Conservation (phyloP, 2,113 vertebrate species). For the Saguinus midas region DNA sequence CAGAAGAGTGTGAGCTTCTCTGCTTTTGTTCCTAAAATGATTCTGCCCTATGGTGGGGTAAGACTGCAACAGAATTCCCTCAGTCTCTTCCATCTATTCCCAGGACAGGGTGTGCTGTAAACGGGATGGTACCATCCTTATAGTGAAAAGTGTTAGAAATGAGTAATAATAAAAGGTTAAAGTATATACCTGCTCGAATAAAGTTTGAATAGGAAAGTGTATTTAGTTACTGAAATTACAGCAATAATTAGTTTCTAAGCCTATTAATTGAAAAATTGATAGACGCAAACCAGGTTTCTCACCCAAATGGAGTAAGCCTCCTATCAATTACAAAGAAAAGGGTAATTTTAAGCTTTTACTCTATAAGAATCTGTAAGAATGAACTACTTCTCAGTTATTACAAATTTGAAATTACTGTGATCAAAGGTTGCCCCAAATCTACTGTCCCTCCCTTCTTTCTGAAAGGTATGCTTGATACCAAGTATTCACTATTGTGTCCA, state of each 20-base stretch:
- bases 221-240: neutral
- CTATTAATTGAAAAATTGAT: neutral
- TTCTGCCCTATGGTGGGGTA: neutral
- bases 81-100: neutral
- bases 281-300: neutral
- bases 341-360: neutral
- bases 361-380: neutral
- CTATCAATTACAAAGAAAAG: neutral
- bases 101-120: neutral
- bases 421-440: neutral
- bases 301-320: neutral
- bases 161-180: neutral
- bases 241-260: conserved; percentile 11
- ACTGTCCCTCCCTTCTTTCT: neutral
- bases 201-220: neutral
- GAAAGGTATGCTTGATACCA: neutral
- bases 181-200: neutral
- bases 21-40: conserved; percentile 17
- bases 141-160: neutral
- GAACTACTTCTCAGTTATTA: conserved; percentile 13
- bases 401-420: neutral
- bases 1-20: conserved; percentile 13
- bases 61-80: conserved; percentile 7
- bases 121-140: neutral
- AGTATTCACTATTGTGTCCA: neutral